These are phyloP conservation scores for Minunthozetes semirufus DNA, from an alignment of 2,888 invertebrate genomes.

Conservation along the genomic window DNA sequence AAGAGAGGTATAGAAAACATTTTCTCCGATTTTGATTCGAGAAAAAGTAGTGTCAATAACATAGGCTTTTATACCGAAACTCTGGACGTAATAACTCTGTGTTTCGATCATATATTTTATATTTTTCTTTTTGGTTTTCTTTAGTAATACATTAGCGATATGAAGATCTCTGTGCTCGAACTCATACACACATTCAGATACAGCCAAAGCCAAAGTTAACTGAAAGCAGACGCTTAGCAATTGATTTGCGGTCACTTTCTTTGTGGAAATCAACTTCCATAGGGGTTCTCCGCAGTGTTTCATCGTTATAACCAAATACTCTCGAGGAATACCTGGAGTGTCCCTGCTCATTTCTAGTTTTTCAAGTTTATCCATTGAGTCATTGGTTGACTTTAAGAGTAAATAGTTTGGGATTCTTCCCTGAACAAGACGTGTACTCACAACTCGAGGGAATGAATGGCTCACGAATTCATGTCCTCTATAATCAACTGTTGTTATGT, in stretches of 20 bases:
- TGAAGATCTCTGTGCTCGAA: conserved; percentile 96
- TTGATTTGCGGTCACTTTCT: conserved; percentile 31
- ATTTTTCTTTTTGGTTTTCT: conserved; percentile 57
- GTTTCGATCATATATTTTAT: conserved; percentile 54
- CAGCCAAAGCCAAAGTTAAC: conserved; percentile 72
- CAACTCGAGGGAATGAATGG: conserved; percentile 32
- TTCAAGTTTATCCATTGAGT: conserved; percentile 6
- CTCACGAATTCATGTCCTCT: conserved; percentile 28
- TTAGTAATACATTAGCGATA: conserved; percentile 84
- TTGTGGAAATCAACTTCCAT: conserved; percentile 21
- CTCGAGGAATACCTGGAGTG: conserved; percentile 1
- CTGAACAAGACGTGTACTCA: conserved; percentile 25
- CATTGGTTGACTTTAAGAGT: conserved; percentile 20
- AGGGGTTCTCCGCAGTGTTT: conserved; percentile 35
- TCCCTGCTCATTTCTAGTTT: conserved; percentile 13
- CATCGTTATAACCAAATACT: conserved; percentile 37
- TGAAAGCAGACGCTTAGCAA: conserved; percentile 52
- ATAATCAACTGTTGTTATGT: conserved; percentile 5
- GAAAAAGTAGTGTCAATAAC: conserved; percentile 89
- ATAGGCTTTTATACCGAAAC: conserved; percentile 55
- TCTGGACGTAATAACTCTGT: conserved; percentile 16
- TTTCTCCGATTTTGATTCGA: conserved; percentile 48
- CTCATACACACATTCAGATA: conserved; percentile 71
- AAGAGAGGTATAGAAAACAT: conserved; percentile 21
- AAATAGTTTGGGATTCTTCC: conserved; percentile 36